Evolutionary conservation across 2,888 invertebrate genomes (phyloP), one percentile per base, ranked within the genome.

Genomic region (Argynnis bischoffii): DNA sequence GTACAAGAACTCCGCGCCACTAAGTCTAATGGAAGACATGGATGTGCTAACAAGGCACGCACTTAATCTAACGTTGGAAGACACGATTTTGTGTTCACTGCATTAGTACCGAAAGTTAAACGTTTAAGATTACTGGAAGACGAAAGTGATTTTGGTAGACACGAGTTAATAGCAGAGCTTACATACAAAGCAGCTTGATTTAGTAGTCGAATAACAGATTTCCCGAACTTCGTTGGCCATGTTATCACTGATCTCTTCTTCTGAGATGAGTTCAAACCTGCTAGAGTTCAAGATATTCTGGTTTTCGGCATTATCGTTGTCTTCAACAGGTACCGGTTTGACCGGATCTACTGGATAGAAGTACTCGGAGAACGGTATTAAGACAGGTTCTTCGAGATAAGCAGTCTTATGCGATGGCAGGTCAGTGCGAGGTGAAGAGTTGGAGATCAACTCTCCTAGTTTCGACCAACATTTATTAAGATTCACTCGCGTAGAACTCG

Each of bases 401-500:
- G 83, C 89, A 88, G 90, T 89, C 87, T 90, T 90, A 77, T 88
- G 85, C 80, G 88, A 89, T 87, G 90, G 90, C 82, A 92, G 89
- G 85, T 90, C 87, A 82, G 88, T 76, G 78, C 87, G 87, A 2
- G 90, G 86, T 69, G 87, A 82, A 47, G 89, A 78, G 75, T 93
- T 89, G 76, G 93, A 90, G 81, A 94, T 91, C 74, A 94, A 83
- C 71, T 93, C 93, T 77, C 94, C 95, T 73, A 95, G 93, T 81
- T 93, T 93, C 73, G 93, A 92, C 95, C 95, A 95, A 83, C 94
- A 94, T 83, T 93, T 92, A 86, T 95, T 95, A 73, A 95, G 89
- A 82, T 95, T 95, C 81, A 95, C 93, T 75, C 93, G 93, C 77
- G 94, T 91, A 47, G 94, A 93, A 75, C 88, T 86, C 57, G 94